Percentiles rank a stretch among this genome's conserved stretches.
These are phyloP conservation scores for Coilia nasus DNA, from an alignment of 2,797 vertebrate genomes.

Conservation along the genomic window DNA sequence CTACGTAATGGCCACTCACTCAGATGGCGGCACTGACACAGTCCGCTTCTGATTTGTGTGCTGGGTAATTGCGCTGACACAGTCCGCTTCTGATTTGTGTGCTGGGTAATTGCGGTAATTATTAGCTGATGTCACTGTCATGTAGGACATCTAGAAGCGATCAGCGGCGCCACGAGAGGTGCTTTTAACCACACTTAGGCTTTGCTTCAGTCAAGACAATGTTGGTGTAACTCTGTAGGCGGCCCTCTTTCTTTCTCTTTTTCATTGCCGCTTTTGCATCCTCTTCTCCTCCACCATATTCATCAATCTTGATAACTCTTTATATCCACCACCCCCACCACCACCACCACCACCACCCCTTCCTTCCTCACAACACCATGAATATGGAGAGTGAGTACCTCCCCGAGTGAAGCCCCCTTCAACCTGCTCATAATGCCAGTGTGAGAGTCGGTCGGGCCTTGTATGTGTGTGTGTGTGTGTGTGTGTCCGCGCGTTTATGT, in stretches of 20 bases:
- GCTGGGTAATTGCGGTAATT: constrained; percentile 38
- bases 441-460: constrained; percentile 39
- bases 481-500: not conserved
- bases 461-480: not conserved
- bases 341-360: too few relatives aligned
- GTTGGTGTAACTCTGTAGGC: not conserved
- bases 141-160: constrained; percentile 28
- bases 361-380: not conserved
- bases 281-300: too few relatives aligned
- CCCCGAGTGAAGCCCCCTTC: constrained; percentile 30
- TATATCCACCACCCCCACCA: too few relatives aligned
- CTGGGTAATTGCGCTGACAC: not conserved
- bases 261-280: too few relatives aligned
- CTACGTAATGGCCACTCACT: not conserved
- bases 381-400: not conserved
- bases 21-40: not conserved
- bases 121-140: constrained; percentile 26
- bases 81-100: not conserved
- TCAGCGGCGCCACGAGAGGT: constrained; percentile 28
- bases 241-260: not conserved
- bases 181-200: not conserved
- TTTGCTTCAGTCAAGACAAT: not conserved
- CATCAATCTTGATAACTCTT: too few relatives aligned
- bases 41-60: not conserved
- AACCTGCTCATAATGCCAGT: constrained; percentile 37